Evolutionary conservation across 2,113 vertebrate genomes (phyloP), one percentile per base, ranked within the genome.

Genomic region (Guaruba guarouba): DNA sequence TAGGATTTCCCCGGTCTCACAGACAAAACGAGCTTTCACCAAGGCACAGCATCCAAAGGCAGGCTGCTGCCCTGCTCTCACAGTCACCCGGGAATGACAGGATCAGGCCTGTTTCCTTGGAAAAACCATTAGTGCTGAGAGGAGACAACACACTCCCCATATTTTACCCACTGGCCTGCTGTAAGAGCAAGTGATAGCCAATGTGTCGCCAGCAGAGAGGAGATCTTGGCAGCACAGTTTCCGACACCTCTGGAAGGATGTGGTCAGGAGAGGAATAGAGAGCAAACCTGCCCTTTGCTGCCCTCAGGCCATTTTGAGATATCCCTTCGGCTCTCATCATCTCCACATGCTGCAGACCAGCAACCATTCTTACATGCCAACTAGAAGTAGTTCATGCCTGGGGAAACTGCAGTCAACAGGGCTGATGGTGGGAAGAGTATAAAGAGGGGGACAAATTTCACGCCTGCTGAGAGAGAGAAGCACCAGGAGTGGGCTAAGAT

Each of bases 1-100:
- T 96, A 97, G 90, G 94, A 95, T 98, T 97, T 98, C 96, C 97
- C 97, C 84, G 91, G 86, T 96, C 86, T 94, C 92, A 75, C 4
- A 16, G 97, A 94, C 95, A 97, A 96, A 96, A 82, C 0, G 6
- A 62, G 85, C 90, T 92, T 97, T 96, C 85, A 71, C 33, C 35
- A 16, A 66, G 85, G 86, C 67, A 13, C 70, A 85, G 87, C 0
- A 9, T 31, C 94, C 85, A 57, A 88, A 87, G 74, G 84, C 18
- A 44, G 80, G 54, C 90, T 1, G 3, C 81, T 89, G 82, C 79
- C 88, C 77, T 69, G 88, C 88, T 94, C 95, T 90, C 81, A 82
- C 88, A 90, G 87, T 71, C 66, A 43, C 73, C 20, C 29, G 25
- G 23, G 33, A 59, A 59, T 29, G 92, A 96, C 25, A 88, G 75